Evolutionary conservation across 2,888 invertebrate genomes (phyloP).

Genomic region (Trachelus tabidus): DNA sequence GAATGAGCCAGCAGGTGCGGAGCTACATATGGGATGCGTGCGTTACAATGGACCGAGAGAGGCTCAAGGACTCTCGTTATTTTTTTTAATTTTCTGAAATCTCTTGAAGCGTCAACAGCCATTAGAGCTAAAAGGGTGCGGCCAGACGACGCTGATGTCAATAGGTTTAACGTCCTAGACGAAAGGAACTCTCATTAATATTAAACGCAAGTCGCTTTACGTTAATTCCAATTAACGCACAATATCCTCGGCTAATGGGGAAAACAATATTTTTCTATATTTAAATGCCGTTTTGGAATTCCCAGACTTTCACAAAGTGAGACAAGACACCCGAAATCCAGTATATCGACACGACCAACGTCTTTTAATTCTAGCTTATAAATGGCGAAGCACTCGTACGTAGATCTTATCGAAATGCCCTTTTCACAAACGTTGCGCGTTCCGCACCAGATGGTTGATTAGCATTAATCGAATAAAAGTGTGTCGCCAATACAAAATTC

Average conservation of each 20-base stretch:
- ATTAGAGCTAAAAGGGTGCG: not conserved
- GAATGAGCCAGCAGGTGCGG: not conserved
- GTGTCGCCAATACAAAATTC: not conserved
- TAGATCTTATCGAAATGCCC: not conserved
- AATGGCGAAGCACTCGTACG: not conserved
- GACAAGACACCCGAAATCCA: not conserved
- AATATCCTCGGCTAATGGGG: not conserved
- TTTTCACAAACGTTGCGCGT: not conserved
- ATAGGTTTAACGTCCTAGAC: not conserved
- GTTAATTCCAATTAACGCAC: not conserved
- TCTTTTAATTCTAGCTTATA: not conserved
- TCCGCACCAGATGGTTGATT: not conserved
- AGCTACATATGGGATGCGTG: not conserved
- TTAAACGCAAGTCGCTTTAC: not conserved
- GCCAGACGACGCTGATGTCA: not conserved
- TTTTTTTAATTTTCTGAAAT: not conserved
- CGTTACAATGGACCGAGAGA: not conserved
- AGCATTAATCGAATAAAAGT: not conserved
- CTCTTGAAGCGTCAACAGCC: not conserved
- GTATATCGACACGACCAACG: not conserved
- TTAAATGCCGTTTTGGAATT: not conserved
- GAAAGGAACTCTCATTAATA: not conserved
- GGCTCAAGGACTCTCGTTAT: not conserved
- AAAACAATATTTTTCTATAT: not conserved
- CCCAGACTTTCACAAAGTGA: not conserved